A percentile compares a stretch with the other conserved stretches of the same genome.
Conservation (phyloP, 2,888 invertebrate species). For the Eupithecia subfuscata region DNA sequence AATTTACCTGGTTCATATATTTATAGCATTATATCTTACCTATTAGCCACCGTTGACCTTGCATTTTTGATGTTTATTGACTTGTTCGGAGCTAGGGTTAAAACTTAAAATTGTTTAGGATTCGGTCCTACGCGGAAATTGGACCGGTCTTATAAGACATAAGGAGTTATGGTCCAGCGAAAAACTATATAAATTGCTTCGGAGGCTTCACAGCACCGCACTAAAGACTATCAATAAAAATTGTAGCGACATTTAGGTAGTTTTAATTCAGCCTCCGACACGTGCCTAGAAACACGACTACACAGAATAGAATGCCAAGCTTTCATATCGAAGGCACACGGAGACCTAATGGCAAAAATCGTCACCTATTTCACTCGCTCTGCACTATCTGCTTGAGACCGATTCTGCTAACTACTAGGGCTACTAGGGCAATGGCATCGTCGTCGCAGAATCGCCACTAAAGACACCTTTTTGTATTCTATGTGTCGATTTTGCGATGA, state of each 20-base stretch:
- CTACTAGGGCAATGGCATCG: not conserved
- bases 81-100: slow-evolving; percentile 61
- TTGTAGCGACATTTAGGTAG: not conserved
- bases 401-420: not conserved
- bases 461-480: not conserved
- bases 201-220: slow-evolving; percentile 11
- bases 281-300: not conserved
- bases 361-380: not conserved
- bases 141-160: not conserved
- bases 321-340: not conserved
- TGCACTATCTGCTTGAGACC: not conserved
- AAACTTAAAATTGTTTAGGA: not conserved
- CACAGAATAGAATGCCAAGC: not conserved
- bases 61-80: slow-evolving; percentile 79
- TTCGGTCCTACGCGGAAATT: not conserved
- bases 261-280: not conserved
- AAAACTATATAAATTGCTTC: not conserved
- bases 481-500: not conserved
- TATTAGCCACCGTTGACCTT: slow-evolving; percentile 75
- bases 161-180: not conserved
- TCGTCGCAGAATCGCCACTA: not conserved
- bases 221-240: not conserved
- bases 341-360: not conserved
- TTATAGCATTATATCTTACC: slow-evolving; percentile 77
- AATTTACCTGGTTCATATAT: slow-evolving; percentile 78